Conservation (phyloP, 2,797 vertebrate genomes). For the Tragopan temminckii region DNA sequence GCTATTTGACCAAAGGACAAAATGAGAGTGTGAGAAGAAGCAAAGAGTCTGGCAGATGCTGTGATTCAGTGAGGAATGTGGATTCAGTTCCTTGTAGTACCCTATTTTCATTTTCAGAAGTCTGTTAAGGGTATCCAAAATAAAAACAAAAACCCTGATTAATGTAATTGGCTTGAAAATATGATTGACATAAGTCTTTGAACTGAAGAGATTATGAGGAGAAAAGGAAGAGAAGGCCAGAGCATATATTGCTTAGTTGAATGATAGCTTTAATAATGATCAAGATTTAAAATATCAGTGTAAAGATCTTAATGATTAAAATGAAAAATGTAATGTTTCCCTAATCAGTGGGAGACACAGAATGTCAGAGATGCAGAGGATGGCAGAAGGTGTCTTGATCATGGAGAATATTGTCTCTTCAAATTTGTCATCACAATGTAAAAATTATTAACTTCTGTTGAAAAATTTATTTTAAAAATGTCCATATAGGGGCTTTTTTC, state of each 20-base stretch:
- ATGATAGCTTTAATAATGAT: background rate
- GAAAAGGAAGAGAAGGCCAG: background rate
- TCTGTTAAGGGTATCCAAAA: constrained; percentile 8
- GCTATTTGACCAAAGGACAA: background rate
- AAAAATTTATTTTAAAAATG: constrained; percentile 17
- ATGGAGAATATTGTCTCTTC: background rate
- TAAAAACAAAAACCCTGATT: background rate
- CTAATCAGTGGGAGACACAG: background rate
- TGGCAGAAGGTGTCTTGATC: background rate
- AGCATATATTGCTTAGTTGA: background rate
- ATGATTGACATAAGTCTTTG: background rate
- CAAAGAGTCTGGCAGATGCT: background rate
- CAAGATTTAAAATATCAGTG: constrained; percentile 29
- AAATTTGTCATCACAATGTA: background rate
- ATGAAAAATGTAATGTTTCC: constrained; percentile 14
- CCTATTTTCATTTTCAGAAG: constrained; percentile 27
- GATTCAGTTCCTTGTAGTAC: background rate
- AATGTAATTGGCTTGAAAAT: constrained; percentile 42
- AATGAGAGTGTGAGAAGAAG: background rate
- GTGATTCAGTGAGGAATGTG: background rate
- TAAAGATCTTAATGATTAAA: background rate
- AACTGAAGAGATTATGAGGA: background rate
- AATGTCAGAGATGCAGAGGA: background rate
- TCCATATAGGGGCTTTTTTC: background rate
- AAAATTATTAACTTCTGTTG: background rate